Conservation (phyloP, 2,113 vertebrate genomes). For the Tautogolabrus adspersus region DNA sequence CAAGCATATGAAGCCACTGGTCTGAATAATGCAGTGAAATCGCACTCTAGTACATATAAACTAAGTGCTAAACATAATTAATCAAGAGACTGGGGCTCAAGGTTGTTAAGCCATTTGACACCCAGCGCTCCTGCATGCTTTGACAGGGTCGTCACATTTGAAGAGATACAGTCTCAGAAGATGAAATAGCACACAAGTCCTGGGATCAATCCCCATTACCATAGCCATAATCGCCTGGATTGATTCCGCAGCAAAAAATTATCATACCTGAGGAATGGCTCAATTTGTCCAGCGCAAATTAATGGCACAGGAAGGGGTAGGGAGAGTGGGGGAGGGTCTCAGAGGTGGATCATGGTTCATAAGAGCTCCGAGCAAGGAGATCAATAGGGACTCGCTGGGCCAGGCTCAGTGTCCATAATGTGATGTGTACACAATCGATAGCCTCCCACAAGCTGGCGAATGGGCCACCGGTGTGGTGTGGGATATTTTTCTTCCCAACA, state of each 20-base stretch:
- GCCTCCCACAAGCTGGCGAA: conserved; percentile 37
- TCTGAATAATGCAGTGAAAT: conserved; percentile 14
- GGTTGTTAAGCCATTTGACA: conserved; percentile 2
- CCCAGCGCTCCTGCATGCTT: background rate
- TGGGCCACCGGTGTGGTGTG: conserved; percentile 21
- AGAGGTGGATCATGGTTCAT: conserved; percentile 61
- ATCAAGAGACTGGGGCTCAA: background rate
- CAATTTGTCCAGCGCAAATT: conserved; percentile 60
- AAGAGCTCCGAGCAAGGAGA: conserved; percentile 51
- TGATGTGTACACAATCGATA: conserved; percentile 70
- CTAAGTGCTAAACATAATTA: background rate
- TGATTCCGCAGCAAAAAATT: conserved; percentile 67
- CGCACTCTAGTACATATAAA: background rate
- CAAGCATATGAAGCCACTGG: conserved; percentile 18
- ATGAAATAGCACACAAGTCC: conserved; percentile 52
- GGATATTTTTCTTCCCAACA: conserved; percentile 47
- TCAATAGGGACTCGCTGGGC: conserved; percentile 62
- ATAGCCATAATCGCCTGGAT: conserved; percentile 73
- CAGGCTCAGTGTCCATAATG: conserved; percentile 60
- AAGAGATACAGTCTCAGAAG: conserved; percentile 48
- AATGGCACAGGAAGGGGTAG: conserved; percentile 48
- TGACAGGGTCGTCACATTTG: conserved; percentile 15
- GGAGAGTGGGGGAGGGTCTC: background rate
- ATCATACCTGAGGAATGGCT: conserved; percentile 70
- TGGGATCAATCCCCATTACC: conserved; percentile 70